Base-by-base conservation (phyloP, 1,140 invertebrate species). In the Halictus rubicundus region DNA sequence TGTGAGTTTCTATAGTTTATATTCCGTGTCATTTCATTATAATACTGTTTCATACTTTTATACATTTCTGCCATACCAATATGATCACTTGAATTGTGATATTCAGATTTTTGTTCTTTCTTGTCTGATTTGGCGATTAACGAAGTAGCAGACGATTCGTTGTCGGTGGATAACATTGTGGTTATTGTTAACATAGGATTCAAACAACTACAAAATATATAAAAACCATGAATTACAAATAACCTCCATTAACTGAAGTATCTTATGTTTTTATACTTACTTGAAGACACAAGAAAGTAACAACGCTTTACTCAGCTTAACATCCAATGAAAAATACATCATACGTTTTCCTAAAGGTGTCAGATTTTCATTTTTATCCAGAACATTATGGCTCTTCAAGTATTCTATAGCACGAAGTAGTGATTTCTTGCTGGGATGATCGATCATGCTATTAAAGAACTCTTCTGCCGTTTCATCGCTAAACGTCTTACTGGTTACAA, bases 401-500 rank as follows among this genome's bases (percentile, higher is more conserved):
- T 94, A 93, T 0, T 89, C 72, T 7, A 95, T 91, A 4, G 95
- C 95, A 39, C 90, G 84, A 14, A 82, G 68, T 42, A 96, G 91
- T 0, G 93, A 88, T 59, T 82, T 83, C 3, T 74, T 25, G 32
- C 75, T 89, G 0, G 95, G 95, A n/a, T 94, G 93, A 75, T 96
- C 92, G 1, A 94, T 93, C 42, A 96, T 90, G 76, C 93, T 87
- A 5, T 90, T 89, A 3, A 96, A 82, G 89, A 96, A 95, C 52
- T 90, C 83, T 52, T 88, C 83, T 1, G 93, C 91, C 79, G 92
- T 94, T 65, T 94, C 93, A 21, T 94, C 83, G 57, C 86, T 91
- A n/a, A 92, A 92, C 19, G 77, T 85, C 90, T 96, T 96, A 19
- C 94, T 93, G 82, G 94, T 94, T 2, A 96, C 89, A 68, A 96